Base-by-base conservation (phyloP, 2,797 vertebrate species). In the Anguilla obscura region DNA sequence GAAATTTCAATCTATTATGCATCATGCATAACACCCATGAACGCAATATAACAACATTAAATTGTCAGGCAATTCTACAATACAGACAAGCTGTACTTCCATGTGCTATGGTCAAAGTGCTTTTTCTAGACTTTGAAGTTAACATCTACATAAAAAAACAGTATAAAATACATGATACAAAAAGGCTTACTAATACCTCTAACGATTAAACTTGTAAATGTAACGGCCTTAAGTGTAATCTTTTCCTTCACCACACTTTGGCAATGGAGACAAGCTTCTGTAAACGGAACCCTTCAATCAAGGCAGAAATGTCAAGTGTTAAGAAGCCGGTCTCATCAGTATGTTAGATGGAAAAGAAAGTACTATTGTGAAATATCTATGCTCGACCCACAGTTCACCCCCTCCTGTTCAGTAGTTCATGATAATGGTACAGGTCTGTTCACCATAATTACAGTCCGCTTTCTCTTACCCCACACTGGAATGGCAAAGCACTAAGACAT, bases 41-140 rank as follows among this genome's bases (percentile, higher is more conserved):
- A 94, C 89, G 91, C 93, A 91, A 91, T 91, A 94, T 91, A 90
- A 91, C 92, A 93, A 94, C 90, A 90, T 93, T 92, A 94, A 91
- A 93, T 93, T 92, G 91, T 91, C 92, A 93, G 90, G 91, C 89
- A 92, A 93, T 91, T 88, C 74, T n/a, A 86, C 21, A 84, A 88
- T 91, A 86, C 93, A 91, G 36, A 87, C 24, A 58, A 87, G 82
- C 71, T 52, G 48, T 92, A 90, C 90, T 40, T 90, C 90, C 88
- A 52, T 79, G 85, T 88, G 87, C 69, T 92, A 89, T 90, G 86
- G 69, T 91, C 90, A 93, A 94, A 94, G 92, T 92, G 90, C 91
- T 90, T 93, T 87, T 86, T 88, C 56, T 50, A 85, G 80, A 87
- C 54, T 85, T 52, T 79, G 33, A 91, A 79, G 24, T 86, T 71